Evolutionary conservation across 2,797 vertebrate genomes (phyloP).

Genomic region (Mus minutoides): DNA sequence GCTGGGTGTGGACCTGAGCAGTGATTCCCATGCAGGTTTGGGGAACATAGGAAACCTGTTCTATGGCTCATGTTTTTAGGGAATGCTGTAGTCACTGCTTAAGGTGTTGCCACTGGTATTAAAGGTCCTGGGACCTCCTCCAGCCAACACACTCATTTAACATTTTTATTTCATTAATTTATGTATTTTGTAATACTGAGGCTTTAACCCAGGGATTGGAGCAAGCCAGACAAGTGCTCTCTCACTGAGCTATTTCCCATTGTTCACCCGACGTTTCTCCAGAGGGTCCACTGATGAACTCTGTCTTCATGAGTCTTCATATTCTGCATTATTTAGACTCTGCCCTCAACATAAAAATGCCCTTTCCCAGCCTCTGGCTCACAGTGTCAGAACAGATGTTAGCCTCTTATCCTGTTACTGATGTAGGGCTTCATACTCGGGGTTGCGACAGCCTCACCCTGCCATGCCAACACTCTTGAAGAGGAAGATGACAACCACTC

Average conservation of each 20-base stretch:
- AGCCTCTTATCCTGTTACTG: background rate
- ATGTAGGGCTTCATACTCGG: background rate
- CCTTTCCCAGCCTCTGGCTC: background rate
- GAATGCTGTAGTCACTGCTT: background rate
- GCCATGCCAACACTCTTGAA: background rate
- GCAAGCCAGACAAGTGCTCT: background rate
- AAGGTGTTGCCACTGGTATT: background rate
- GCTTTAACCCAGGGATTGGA: background rate
- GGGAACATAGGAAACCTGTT: background rate
- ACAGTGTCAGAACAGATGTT: background rate
- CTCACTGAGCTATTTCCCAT: background rate
- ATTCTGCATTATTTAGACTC: background rate
- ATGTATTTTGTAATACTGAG: background rate
- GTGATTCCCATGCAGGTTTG: background rate
- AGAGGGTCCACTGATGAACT: background rate
- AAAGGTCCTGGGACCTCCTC: background rate
- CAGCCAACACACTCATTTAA: background rate
- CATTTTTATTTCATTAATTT: background rate
- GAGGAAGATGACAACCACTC: slow-evolving; percentile 7
- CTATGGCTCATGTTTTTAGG: background rate
- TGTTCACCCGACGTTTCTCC: background rate
- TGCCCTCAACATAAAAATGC: background rate
- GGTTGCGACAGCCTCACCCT: background rate
- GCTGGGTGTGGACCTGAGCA: background rate
- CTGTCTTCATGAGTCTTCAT: background rate